Conservation (phyloP, 1,140 invertebrate species). For the Stegodyphus mimosarum region DNA sequence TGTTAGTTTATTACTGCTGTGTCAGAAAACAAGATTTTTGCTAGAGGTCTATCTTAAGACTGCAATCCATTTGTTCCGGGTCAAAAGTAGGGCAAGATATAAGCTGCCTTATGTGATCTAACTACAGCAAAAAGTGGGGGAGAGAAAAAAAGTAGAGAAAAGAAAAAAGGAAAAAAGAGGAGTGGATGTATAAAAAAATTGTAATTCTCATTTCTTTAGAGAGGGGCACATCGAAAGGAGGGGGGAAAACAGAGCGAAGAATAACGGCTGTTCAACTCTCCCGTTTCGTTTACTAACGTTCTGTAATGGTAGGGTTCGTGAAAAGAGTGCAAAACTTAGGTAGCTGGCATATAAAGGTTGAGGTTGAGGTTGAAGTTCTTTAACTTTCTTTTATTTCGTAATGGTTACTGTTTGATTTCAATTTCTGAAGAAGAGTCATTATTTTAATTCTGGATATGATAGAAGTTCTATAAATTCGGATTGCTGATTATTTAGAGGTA, state of each 20-base stretch:
- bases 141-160: not conserved
- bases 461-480: too few relatives aligned
- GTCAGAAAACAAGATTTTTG: too few relatives aligned
- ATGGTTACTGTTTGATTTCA: too few relatives aligned
- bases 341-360: conserved; percentile 1
- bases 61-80: not conserved
- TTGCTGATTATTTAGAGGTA: too few relatives aligned
- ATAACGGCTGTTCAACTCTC: conserved; percentile 46
- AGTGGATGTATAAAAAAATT: too few relatives aligned
- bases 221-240: not conserved
- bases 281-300: conserved; percentile 22
- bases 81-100: conserved; percentile 22
- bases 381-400: conserved; percentile 11
- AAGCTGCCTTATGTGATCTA: not conserved
- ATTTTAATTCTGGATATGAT: too few relatives aligned
- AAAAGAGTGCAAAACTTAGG: not conserved
- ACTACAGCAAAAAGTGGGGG: not conserved
- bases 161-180: too few relatives aligned
- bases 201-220: too few relatives aligned
- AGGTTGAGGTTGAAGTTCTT: conserved; percentile 45
- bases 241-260: not conserved
- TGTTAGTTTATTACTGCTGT: too few relatives aligned
- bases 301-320: conserved; percentile 56
- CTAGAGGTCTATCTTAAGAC: too few relatives aligned
- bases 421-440: too few relatives aligned